phyloP scores from a whole-genome alignment of 2,797 vertebrate species.

The Parotocinclus haroldoi region DNA sequence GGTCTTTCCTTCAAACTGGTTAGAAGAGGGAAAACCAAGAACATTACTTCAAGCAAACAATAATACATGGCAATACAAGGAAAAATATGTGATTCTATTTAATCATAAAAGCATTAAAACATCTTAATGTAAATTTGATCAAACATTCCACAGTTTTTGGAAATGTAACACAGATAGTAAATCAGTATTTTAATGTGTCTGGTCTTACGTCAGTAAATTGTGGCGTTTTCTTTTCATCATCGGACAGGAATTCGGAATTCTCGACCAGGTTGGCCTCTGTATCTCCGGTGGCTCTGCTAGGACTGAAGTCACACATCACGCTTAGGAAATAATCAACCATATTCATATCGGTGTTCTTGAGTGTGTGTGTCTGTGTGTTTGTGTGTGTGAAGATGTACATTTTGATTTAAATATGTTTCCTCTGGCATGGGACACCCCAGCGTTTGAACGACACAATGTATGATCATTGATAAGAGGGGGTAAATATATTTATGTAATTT shows the following conservation, averaged over 20 bases:
- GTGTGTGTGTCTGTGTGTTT: too few species aligned
- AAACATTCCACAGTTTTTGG: background rate
- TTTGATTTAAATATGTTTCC: too few species aligned
- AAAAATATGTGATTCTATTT: too few species aligned
- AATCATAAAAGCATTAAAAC: background rate
- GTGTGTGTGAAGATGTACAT: too few species aligned
- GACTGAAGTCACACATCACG: conserved; percentile 43
- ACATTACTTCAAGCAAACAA: background rate
- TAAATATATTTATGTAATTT: too few species aligned
- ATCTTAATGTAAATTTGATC: too few species aligned
- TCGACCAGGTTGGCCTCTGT: conserved; percentile 68
- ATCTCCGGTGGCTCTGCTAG: conserved; percentile 72
- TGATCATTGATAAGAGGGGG: too few species aligned
- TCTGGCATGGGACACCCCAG: too few species aligned
- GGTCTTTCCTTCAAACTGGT: conserved; percentile 96
- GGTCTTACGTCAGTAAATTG: conserved; percentile 88
- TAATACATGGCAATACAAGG: background rate
- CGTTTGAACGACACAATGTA: too few species aligned
- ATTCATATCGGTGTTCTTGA: too few species aligned
- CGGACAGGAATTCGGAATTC: conserved; percentile 83
- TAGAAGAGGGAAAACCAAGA: conserved; percentile 3
- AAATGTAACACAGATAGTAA: background rate
- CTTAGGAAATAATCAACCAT: background rate
- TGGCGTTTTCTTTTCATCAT: conserved; percentile 75
- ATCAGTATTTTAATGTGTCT: background rate